These are phyloP conservation scores for Muraenolepis orangiensis DNA, from an alignment of 2,797 vertebrate species.

Conservation along the genomic window DNA sequence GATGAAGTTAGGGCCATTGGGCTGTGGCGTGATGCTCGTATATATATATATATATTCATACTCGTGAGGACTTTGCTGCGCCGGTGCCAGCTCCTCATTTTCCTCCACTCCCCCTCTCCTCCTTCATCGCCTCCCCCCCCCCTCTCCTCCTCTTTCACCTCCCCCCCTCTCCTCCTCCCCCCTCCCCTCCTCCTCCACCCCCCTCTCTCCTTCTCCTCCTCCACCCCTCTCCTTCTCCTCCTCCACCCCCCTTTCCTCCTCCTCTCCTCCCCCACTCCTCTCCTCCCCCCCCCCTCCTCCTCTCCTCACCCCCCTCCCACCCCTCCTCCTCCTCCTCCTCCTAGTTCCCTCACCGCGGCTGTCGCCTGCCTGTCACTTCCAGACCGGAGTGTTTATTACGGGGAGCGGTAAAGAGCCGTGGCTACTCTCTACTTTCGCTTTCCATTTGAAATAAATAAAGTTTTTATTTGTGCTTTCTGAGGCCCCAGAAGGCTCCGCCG, in stretches of 20 bases:
- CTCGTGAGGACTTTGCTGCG: background rate
- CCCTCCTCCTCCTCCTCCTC: background rate
- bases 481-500: background rate
- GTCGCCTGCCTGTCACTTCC: background rate
- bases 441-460: background rate
- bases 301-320: too few species aligned
- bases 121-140: background rate
- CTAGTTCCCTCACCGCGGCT: background rate
- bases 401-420: background rate
- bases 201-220: too few species aligned
- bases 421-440: background rate
- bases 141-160: background rate
- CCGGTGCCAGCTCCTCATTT: background rate
- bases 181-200: too few species aligned
- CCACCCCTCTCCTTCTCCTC: too few species aligned
- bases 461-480: background rate
- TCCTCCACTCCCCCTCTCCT: background rate
- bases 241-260: background rate
- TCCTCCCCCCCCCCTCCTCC: too few species aligned
- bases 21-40: background rate
- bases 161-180: too few species aligned
- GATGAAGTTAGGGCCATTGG: too few species aligned
- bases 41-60: background rate
- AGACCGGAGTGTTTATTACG: background rate
- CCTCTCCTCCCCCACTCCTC: background rate